These are phyloP conservation scores for Probaryconus sp. DNA, from an alignment of 1,140 invertebrate species.

Conservation along the genomic window DNA sequence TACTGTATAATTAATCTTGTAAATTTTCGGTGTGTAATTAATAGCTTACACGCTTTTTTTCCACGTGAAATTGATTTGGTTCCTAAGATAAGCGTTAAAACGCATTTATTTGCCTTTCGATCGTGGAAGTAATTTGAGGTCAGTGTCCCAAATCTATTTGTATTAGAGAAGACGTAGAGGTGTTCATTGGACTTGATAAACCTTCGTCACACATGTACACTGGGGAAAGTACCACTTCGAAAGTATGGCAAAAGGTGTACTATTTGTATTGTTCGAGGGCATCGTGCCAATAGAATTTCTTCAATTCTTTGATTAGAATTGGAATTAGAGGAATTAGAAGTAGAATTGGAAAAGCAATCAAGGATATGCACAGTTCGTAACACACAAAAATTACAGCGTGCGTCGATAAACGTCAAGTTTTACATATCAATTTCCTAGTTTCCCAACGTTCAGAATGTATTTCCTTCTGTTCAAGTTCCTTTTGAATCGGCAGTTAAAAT, in stretches of 20 bases:
- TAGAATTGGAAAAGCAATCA: no score
- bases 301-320: slow-evolving; percentile 42
- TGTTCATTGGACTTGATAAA: slow-evolving; percentile 37
- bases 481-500: no score
- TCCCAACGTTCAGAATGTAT: no score
- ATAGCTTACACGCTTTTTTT: slow-evolving; percentile 12
- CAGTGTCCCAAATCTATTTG: slow-evolving; percentile 41
- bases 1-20: no score
- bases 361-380: no score
- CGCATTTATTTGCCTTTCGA: slow-evolving; percentile 17
- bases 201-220: slow-evolving; percentile 40
- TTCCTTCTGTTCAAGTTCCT: no score
- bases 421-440: no score
- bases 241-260: slow-evolving; percentile 46
- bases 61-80: slow-evolving; percentile 10
- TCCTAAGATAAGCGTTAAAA: slow-evolving; percentile 23
- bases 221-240: slow-evolving; percentile 51
- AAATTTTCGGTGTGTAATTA: slow-evolving; percentile 11
- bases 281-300: slow-evolving; percentile 41
- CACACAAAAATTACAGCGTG: no score
- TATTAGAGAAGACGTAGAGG: slow-evolving; percentile 23
- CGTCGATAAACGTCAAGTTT: no score
- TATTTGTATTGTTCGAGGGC: slow-evolving; percentile 20
- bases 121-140: slow-evolving; percentile 29
- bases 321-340: no score